Evolutionary conservation across 2,113 vertebrate species (phyloP), one percentile per base, ranked within the genome.

Genomic region (Hipposideros armiger): DNA sequence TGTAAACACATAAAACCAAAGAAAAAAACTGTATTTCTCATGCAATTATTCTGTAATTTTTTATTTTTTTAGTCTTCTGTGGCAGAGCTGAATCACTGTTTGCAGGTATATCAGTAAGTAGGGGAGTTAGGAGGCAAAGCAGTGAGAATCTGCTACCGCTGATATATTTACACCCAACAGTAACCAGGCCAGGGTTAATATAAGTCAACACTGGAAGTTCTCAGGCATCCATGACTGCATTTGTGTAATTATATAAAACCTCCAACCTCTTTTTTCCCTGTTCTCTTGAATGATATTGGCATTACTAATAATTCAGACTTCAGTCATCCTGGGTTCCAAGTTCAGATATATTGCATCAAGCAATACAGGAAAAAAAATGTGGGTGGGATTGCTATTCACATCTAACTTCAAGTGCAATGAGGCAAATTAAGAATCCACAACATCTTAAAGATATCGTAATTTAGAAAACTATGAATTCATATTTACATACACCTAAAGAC

Each of bases 381-480:
- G 2, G 3, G 0, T 74, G 4, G 6, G 24, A 19, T 26, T 73
- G 3, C 11, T 92, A 24, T 40, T 93, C 14, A 45, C 4, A 52
- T 36, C 32, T 73, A 60, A 62, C 5, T 81, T 56, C 11, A 95
- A 74, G 13, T 20, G 42, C 1, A 67, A 74, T 56, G 54, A 47
- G 56, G 8, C 4, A 58, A 81, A 81, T 81, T 28, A 72, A 60
- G 74, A 74, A 84, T 26, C 19, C 2, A 50, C 20, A 83, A 40
- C 70, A 72, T 50, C 22, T 77, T 74, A 1, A 93, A 74, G 1
- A 45, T 22, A 3, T 36, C 20, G 76, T n/a, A 77, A 40, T 52
- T 90, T 26, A 93, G 28, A 82, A 90, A 95, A 62, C 60, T 60
- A 88, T 28, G 15, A 94, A 56, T 81, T 91, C 13, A 52, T 22